Base-by-base conservation (phyloP, 1,140 invertebrate genomes). In the Drosophila saltans region DNA sequence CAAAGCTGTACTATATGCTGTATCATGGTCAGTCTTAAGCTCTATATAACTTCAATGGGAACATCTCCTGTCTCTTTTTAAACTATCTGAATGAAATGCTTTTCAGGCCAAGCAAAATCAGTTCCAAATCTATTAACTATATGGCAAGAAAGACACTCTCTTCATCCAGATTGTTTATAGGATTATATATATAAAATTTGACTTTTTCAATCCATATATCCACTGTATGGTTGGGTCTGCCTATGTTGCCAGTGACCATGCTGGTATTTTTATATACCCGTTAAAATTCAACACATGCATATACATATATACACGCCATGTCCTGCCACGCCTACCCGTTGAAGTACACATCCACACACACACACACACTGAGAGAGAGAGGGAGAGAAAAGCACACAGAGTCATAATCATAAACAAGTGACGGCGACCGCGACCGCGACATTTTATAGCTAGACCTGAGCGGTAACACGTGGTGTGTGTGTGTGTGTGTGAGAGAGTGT, bases 381-480 rank as follows among this genome's bases (percentile, higher is more conserved):
- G 16, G 0, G 16, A 16, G 16, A 16, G 16, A 16, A 55, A 55
- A 60, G n/a, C 45, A 65, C 70, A 65, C 59, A 69, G 52, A 68
- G 73, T 68, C 83, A 86, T 85, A 85, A 85, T 69, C 79, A 81
- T 85, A 85, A 85, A 86, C 79, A 82, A 85, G 79, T 56, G 77
- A 78, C 79, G 79, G 77, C 78, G 70, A 78, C 71, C 52, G 74
- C 48, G 39, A 74, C 71, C 82, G 79, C 83, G 82, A 86, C 75
- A 86, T 88, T 85, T 86, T 79, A 86, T 81, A 57, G 78, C 63
- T 48, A 65, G 69, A 55, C 39, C 72, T 72, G 41, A 66, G 66
- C 66, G 52, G 58, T 11, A 55, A 26, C 9, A 43, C 60, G 55
- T 21, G 39, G 4, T 33, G 56, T 26, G 55, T 16, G 28, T 33